These are phyloP conservation scores for Ascidia mentula DNA, from an alignment of 23 tunicate species.

Conservation along the genomic window DNA sequence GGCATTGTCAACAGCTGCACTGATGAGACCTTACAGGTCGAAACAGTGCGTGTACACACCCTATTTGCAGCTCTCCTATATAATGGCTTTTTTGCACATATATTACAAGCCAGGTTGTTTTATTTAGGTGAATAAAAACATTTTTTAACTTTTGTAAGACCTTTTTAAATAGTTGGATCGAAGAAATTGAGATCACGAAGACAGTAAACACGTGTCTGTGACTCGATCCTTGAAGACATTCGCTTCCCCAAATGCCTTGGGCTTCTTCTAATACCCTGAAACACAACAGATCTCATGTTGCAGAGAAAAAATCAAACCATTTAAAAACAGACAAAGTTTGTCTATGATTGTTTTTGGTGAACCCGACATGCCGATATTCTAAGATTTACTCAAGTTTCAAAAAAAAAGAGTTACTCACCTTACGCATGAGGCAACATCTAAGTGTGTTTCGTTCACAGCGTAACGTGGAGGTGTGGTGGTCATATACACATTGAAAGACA, in stretches of 20 bases:
- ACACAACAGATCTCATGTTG: no score
- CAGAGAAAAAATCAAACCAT: neutral
- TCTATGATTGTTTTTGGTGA: no score
- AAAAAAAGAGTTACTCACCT: constrained; percentile 9
- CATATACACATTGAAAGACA: constrained; percentile 46
- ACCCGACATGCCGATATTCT: no score
- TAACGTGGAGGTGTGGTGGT: constrained; percentile 43
- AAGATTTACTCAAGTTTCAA: no score
- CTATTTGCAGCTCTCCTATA: no score
- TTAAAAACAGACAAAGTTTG: neutral
- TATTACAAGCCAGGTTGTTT: no score
- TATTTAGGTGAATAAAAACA: no score
- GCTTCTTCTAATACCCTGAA: constrained; percentile 39
- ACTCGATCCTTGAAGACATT: constrained; percentile 13
- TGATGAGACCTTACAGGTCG: no score
- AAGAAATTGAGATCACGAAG: constrained; percentile 33
- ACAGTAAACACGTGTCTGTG: constrained; percentile 16
- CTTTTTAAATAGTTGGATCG: constrained; percentile 44
- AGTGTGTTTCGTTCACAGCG: constrained; percentile 35
- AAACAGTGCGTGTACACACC: no score
- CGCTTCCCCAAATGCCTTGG: constrained; percentile 47
- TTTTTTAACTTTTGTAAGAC: no score
- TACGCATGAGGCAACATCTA: constrained; percentile 13
- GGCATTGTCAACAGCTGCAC: no score
- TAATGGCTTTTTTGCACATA: no score